Conservation (phyloP, 2,113 vertebrate species). For the Spizaetus ornatus region DNA sequence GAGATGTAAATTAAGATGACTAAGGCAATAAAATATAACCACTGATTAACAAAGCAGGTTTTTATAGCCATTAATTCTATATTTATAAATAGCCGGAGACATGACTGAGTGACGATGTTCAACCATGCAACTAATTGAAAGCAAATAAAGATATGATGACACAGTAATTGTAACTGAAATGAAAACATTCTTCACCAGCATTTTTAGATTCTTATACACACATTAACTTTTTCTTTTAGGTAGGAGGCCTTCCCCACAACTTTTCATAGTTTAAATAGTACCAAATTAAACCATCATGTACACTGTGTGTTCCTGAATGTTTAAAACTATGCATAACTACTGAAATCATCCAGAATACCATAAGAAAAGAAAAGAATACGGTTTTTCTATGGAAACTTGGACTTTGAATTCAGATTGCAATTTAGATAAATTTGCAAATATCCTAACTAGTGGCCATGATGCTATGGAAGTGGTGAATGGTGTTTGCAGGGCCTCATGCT, state of each 20-base stretch:
- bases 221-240: background rate
- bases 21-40: background rate
- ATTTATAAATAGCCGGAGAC: background rate
- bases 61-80: constrained; percentile 16
- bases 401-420: background rate
- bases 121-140: constrained; percentile 56
- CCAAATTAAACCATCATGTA: background rate
- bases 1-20: background rate
- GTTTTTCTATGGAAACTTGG: background rate
- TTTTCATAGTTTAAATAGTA: background rate
- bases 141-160: constrained; percentile 45
- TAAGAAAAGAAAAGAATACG: background rate
- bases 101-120: background rate
- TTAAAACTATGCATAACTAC: background rate
- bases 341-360: background rate
- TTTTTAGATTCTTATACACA: background rate
- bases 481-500: background rate
- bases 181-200: background rate
- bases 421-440: background rate
- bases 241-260: background rate
- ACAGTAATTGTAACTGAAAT: constrained; percentile 11
- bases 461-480: background rate
- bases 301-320: background rate
- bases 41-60: constrained; percentile 21
- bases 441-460: background rate